phyloP scores from a whole-genome alignment of 2,888 invertebrate genomes.

The Odontomyia ornata region DNA sequence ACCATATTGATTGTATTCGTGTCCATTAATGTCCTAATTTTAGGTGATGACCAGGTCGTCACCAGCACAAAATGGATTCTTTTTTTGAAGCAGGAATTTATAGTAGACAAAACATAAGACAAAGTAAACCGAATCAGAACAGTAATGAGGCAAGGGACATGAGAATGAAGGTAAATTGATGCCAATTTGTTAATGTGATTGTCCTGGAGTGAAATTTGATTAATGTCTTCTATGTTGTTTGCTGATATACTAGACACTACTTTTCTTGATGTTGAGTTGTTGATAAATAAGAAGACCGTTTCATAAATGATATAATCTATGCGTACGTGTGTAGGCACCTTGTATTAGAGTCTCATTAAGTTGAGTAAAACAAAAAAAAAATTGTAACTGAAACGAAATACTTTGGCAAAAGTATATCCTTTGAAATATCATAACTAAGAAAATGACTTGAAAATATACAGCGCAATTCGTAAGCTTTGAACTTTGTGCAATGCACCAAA shows the following conservation, averaged over 20 bases:
- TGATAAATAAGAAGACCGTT: too few species aligned
- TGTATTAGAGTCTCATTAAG: too few species aligned
- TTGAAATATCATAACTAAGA: too few species aligned
- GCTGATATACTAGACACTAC: background rate
- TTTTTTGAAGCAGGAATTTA: background rate
- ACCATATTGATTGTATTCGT: constrained; percentile 45
- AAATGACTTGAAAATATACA: too few species aligned
- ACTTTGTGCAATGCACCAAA: too few species aligned
- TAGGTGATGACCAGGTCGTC: constrained; percentile 27
- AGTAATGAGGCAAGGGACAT: background rate
- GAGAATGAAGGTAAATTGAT: constrained; percentile 7
- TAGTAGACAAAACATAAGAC: background rate
- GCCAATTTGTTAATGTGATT: constrained; percentile 27
- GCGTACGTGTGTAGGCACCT: too few species aligned
- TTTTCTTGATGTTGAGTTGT: too few species aligned
- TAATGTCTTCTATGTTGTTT: constrained; percentile 14
- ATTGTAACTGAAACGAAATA: too few species aligned
- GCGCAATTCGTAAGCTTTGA: too few species aligned
- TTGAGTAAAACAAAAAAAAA: too few species aligned
- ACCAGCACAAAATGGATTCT: background rate
- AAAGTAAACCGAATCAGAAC: background rate
- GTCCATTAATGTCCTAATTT: constrained; percentile 44
- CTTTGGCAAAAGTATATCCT: background rate
- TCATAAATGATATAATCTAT: too few species aligned
- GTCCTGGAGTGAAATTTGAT: constrained; percentile 19